Conservation (phyloP, 2,888 invertebrate genomes). For the Chymomyza fuscimana region DNA sequence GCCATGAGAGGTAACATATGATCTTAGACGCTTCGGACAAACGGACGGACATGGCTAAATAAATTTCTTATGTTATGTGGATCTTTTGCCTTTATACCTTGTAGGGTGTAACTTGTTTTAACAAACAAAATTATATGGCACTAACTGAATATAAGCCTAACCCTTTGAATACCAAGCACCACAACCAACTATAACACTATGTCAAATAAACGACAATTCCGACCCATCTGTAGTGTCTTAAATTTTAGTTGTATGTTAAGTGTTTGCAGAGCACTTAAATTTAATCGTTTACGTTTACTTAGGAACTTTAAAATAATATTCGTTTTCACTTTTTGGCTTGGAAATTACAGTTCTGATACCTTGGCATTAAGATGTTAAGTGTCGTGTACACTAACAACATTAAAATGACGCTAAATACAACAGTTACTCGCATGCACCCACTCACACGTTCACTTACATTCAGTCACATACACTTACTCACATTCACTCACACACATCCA, state of each 20-base stretch:
- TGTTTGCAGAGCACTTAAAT: not conserved
- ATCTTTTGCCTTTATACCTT: no score
- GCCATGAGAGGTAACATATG: no score
- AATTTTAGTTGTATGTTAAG: not conserved
- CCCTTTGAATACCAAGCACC: no score
- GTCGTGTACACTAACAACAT: not conserved
- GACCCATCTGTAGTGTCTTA: not conserved
- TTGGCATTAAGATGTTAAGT: not conserved
- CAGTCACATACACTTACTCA: constrained; percentile 11
- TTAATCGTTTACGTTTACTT: not conserved
- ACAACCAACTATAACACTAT: no score
- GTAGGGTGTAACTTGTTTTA: no score
- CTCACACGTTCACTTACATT: constrained; percentile 12
- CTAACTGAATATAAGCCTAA: no score
- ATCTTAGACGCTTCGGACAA: no score
- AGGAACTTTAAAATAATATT: not conserved
- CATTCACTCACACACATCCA: constrained; percentile 7
- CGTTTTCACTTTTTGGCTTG: not conserved
- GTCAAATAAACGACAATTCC: no score
- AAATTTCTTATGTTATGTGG: no score
- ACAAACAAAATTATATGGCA: no score
- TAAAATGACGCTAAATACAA: not conserved
- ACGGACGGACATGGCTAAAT: no score
- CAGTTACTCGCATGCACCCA: not conserved
- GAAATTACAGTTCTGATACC: not conserved